Evolutionary conservation across 2,888 invertebrate species (phyloP).

Genomic region (Chromoteleia sp.): DNA sequence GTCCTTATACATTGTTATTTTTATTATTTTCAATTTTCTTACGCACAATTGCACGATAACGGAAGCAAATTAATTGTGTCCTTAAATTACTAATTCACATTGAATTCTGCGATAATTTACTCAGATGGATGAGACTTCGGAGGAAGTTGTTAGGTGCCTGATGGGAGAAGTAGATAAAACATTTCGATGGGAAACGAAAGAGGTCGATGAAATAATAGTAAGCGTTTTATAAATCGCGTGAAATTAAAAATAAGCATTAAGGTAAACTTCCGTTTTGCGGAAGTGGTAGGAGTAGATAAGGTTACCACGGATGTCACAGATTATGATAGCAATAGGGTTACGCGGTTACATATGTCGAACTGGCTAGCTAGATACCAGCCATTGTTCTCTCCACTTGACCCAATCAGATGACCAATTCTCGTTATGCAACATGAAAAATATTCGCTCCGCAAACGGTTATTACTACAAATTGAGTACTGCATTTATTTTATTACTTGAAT

Average conservation of each 20-base stretch:
- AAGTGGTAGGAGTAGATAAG: constrained; percentile 59
- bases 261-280: constrained; percentile 71
- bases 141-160: not conserved
- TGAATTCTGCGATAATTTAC: not conserved
- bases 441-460: constrained; percentile 60
- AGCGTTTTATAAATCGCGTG: not conserved
- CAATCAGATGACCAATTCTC: constrained; percentile 79
- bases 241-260: constrained; percentile 16
- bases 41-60: not conserved
- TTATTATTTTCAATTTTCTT: too few species aligned
- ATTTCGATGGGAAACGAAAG: constrained; percentile 3
- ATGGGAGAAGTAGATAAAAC: not conserved
- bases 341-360: constrained; percentile 68
- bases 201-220: not conserved
- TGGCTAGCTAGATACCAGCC: constrained; percentile 74
- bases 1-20: not conserved
- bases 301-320: constrained; percentile 77
- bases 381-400: constrained; percentile 83
- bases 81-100: too few species aligned
- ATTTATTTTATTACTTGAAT: constrained; percentile 33
- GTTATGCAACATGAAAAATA: constrained; percentile 79
- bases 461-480: constrained; percentile 58
- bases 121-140: too few species aligned
- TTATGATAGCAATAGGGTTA: constrained; percentile 80
- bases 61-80: constrained; percentile 9